Evolutionary conservation across 2,113 vertebrate genomes (phyloP), one percentile per base, ranked within the genome.

Genomic region (Pollimyrus isidori): DNA sequence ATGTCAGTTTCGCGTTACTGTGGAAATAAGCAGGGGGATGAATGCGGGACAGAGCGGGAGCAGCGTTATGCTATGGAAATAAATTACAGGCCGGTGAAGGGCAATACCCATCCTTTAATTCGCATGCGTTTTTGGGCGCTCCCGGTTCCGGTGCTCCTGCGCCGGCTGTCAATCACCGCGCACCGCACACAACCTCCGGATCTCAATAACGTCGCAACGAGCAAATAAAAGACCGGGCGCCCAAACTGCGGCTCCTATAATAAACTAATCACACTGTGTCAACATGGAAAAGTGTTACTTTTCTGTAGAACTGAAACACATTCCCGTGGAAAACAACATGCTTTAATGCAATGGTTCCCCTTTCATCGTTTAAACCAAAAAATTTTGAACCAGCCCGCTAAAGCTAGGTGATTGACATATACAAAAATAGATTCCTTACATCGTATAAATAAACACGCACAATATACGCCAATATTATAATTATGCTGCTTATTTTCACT

Each of bases 191-290:
- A 42, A 30, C 91, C 48, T 90, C 30, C 90, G 83, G 88, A 87
- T 90, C 89, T 91, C 86, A 42, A 89, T 90, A 86, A 52, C 89
- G 90, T 91, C 90, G 86, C 91, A 92, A 93, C 93, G 89, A 91
- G 91, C 92, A 93, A 93, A 92, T 94, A 91, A 93, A 39, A 93
- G 87, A 90, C 90, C 92, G 90, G 90, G 86, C 89, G 91, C 90
- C 90, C 91, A 91, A 92, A 90, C 93, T 91, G 90, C 86, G 86
- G 91, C 92, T 95, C 92, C 92, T 94, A 95, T 93, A 95, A 95
- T 95, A 95, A 96, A 96, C 95, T 94, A 95, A 96, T 95, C 95
- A 95, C 89, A 93, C 88, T 94, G 91, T 94, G 88, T 96, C 95
- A 95, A 95, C 95, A 95, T 35, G 90, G 90, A 48, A 7, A 92